Base-by-base conservation (phyloP, 2,888 invertebrate genomes). In the Cerastoderma edule region DNA sequence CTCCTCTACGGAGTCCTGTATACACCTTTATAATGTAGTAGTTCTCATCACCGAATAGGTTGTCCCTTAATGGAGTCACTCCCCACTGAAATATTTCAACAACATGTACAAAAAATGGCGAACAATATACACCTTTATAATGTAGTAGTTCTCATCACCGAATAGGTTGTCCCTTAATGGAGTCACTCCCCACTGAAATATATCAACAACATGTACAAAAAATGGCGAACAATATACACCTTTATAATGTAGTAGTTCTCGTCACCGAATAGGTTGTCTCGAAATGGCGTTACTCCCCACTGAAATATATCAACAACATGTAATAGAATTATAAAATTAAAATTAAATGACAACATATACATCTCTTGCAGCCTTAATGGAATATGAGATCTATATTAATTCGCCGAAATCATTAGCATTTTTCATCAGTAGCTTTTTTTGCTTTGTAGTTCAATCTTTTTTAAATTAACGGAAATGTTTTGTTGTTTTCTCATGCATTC, bases 71-170 rank as follows among this genome's bases (percentile, higher is more conserved):
- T 10, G 89, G 88, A 2, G 87, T 85, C 1, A 89, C 85, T 30
- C 88, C 85, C 90, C 90, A 90, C 91, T 91, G 79, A 46, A 83
- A 83, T 32, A 32, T 16, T 44, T 10, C 16, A 44, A 44, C 44
- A 44, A 44, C 16, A 19, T 44, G 44, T 44, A 19, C 16, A 19
- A 19, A 44, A 44, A 19, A 28, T 89, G 80, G 79, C 89, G 86
- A 19, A 90, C 91, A 0, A 90, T 90, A 67, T 86, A 83, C 13
- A 91, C 89, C 6, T 88, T 87, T 22, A 91, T 72, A 32, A 89
- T 78, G 79, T 90, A 91, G 72, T 85, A 88, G 69, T 88, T 85
- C 19, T 76, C 74, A 64, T 90, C 89, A 19, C 80, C 74, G 16
- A 83, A 79, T 30, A 84, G 72, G 80, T 91, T 91, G 81, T 90